A percentile compares a stretch with the other conserved stretches of the same genome.
Evolutionary conservation across 2,888 invertebrate species (phyloP).

Genomic region (Cantharis flavilabris): DNA sequence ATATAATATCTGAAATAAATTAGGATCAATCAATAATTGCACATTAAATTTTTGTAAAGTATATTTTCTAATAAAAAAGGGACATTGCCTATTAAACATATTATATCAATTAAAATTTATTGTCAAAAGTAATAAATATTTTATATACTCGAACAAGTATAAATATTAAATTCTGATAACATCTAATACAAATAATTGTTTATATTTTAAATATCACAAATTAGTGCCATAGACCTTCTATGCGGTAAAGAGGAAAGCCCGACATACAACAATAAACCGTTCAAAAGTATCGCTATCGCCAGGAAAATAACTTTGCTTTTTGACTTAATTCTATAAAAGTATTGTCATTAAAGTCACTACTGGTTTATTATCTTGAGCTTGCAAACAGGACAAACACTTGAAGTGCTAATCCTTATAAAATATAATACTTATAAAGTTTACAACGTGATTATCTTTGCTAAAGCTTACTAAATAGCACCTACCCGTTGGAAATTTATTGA

Average conservation of each 20-base stretch:
- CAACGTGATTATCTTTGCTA: conserved; percentile 49
- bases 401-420: conserved; percentile 20
- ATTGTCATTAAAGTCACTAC: conserved; percentile 31
- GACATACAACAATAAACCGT: conserved; percentile 18
- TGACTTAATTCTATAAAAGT: conserved; percentile 28
- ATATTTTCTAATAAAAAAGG: conserved; percentile 43
- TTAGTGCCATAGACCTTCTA: conserved; percentile 43
- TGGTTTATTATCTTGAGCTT: conserved; percentile 24
- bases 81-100: conserved; percentile 28
- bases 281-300: conserved; percentile 16
- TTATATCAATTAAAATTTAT: conserved; percentile 39
- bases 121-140: conserved; percentile 41
- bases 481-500: conserved; percentile 17
- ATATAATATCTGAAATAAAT: background rate
- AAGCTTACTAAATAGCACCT: conserved; percentile 49
- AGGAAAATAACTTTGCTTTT: conserved; percentile 26
- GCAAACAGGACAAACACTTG: conserved; percentile 25
- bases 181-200: conserved; percentile 26
- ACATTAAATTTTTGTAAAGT: conserved; percentile 17
- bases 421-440: conserved; percentile 36
- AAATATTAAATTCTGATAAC: conserved; percentile 28
- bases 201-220: conserved; percentile 42
- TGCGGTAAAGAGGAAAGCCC: conserved; percentile 33
- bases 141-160: conserved; percentile 29
- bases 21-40: background rate